Evolutionary conservation across 2,113 vertebrate genomes (phyloP), one percentile per base, ranked within the genome.

Genomic region (Abramis brama): DNA sequence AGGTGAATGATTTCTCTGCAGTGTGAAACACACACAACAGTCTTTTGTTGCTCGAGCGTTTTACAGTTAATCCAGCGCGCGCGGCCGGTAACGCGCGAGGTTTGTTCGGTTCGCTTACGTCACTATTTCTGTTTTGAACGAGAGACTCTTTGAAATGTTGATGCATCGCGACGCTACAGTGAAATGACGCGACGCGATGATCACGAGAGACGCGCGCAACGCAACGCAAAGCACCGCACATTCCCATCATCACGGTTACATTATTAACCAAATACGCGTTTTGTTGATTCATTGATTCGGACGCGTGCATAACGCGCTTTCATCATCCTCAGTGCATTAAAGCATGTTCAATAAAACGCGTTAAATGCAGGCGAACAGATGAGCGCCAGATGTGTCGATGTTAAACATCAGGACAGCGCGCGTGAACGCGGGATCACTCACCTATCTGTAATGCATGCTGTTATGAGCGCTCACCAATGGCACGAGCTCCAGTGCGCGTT

Each of bases 401-500:
- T 2, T 1, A 10, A 39, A 43, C 71, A 27, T 62, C 55, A 3
- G 19, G 19, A 39, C 10, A 1, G 19, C 23, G n/a, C 55, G 23
- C 19, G 33, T 47, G 76, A 19, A 1, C 55, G 23, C 19, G 33
- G 47, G 80, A 1, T 60, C 86, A 94, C 93, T 95, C 91, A 95
- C 94, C 94, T 88, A 70, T 85, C 74, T 83, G 91, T 78, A 89
- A 90, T 39, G 82, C 90, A 89, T 86, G 91, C 87, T 89, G 82
- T 55, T 85, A 57, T 39, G 15, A 80, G 45, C 75, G 84, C 79
- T 82, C 86, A 85, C 82, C 88, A 86, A 89, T 88, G 82, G 75
- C 75, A 75, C 83, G 82, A 79, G 87, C 80, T 91, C 86, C 89
- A 90, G 91, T 88, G 90, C 93, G 90, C 91, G 94, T 94, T 92